A percentile compares a stretch with the other conserved stretches of the same genome.
These are phyloP conservation scores for Apogon hyalosoma DNA, from an alignment of 2,797 vertebrate genomes.

Conservation along the genomic window DNA sequence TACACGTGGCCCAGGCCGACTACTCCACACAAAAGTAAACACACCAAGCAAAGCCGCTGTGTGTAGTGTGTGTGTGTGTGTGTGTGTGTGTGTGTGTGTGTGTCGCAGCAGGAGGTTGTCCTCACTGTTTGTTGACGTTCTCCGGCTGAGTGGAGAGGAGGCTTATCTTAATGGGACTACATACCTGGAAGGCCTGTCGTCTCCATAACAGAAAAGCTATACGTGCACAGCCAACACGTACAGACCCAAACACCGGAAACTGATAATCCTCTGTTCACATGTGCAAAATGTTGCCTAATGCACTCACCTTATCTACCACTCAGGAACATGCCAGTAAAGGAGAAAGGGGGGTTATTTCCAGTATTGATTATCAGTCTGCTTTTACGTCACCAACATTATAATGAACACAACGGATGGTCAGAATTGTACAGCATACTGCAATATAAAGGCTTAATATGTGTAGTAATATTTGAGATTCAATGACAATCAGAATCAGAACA, in stretches of 20 bases:
- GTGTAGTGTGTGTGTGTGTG: too few relatives aligned
- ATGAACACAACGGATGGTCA: too few relatives aligned
- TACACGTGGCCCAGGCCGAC: too few relatives aligned
- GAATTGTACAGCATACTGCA: too few relatives aligned
- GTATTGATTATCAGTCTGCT: conserved; percentile 6
- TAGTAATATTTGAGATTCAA: too few relatives aligned
- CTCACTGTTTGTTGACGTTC: conserved; percentile 58
- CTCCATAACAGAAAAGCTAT: conserved; percentile 28
- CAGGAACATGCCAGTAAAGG: neutral
- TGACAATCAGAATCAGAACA: too few relatives aligned
- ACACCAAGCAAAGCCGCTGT: too few relatives aligned
- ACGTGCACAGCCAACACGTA: neutral
- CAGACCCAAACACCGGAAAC: conserved; percentile 4
- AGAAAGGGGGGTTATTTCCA: conserved; percentile 21
- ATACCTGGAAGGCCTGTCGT: conserved; percentile 38
- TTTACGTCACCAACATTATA: too few relatives aligned
- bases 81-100: too few relatives aligned
- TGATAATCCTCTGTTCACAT: neutral
- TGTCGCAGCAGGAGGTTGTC: conserved; percentile 24
- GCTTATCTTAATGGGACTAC: conserved; percentile 67
- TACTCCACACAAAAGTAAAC: too few relatives aligned
- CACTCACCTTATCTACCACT: conserved; percentile 1
- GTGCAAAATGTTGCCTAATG: neutral
- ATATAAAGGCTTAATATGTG: too few relatives aligned
- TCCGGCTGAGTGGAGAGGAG: conserved; percentile 34